phyloP scores from a whole-genome alignment of 1,140 invertebrate species.

The Heliconius himera region DNA sequence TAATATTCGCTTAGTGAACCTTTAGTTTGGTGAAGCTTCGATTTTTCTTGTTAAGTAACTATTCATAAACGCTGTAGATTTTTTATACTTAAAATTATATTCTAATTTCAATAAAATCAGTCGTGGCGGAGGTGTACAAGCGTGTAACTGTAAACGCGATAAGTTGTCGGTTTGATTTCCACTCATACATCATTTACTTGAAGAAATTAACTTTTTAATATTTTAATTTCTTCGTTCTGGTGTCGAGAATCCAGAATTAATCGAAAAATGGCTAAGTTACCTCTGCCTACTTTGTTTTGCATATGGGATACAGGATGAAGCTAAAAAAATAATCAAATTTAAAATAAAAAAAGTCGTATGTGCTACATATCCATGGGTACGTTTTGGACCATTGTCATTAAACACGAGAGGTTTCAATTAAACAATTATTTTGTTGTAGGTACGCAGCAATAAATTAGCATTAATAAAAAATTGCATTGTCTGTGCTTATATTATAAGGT shows the following conservation, averaged over 20 bases:
- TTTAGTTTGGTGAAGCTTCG: slow-evolving; percentile 30
- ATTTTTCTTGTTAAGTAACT: slow-evolving; percentile 24
- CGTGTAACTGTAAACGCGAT: no score
- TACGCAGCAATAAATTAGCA: slow-evolving; percentile 26
- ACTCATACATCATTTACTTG: no score
- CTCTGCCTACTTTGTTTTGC: no score
- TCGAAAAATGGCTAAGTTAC: no score
- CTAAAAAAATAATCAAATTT: no score
- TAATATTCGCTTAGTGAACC: slow-evolving; percentile 56
- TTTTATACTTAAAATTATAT: not conserved
- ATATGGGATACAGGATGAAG: no score
- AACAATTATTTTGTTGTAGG: slow-evolving; percentile 6
- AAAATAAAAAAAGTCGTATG: not conserved
- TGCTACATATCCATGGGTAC: not conserved
- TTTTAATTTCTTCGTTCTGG: no score
- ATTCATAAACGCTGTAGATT: not conserved
- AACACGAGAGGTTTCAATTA: slow-evolving; percentile 4
- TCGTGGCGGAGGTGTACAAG: no score
- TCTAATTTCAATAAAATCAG: not conserved
- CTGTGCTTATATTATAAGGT: slow-evolving; percentile 27
- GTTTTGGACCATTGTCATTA: not conserved
- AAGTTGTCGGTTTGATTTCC: no score
- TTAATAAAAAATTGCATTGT: slow-evolving; percentile 27
- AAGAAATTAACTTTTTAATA: no score
- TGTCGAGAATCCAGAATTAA: no score